Conservation (phyloP, 1,140 invertebrate genomes). For the Popillia japonica region DNA sequence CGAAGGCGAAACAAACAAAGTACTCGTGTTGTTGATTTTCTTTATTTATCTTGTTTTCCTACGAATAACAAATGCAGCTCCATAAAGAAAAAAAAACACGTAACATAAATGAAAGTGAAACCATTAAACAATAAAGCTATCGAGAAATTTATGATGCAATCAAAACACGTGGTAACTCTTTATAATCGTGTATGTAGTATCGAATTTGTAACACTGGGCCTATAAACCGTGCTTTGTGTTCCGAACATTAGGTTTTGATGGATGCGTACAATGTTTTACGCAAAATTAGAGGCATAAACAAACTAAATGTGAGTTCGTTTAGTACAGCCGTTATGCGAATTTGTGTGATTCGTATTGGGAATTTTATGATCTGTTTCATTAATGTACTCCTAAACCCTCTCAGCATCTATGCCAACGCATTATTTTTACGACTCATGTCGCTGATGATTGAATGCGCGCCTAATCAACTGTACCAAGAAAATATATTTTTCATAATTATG, state of each 20-base stretch:
- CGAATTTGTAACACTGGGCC: conserved; percentile 22
- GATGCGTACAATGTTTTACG: conserved; percentile 23
- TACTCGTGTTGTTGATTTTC: too few species aligned
- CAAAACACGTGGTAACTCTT: conserved; percentile 4
- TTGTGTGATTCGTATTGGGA: conserved; percentile 24
- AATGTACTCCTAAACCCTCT: conserved; percentile 21
- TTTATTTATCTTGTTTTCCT: too few species aligned
- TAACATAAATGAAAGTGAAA: neutral
- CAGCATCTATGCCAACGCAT: neutral
- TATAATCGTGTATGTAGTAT: neutral
- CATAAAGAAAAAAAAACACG: neutral
- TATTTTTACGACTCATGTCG: conserved; percentile 1
- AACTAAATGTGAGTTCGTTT: conserved; percentile 16
- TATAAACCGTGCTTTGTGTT: conserved; percentile 26
- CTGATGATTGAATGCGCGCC: neutral
- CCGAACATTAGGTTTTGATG: conserved; percentile 33
- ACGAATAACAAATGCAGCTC: too few species aligned
- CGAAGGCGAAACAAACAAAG: neutral
- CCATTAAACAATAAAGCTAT: conserved; percentile 16
- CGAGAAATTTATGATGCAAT: neutral
- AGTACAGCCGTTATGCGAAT: neutral
- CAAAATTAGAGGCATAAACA: conserved; percentile 32
- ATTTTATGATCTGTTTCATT: conserved; percentile 22
- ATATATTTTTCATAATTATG: neutral
- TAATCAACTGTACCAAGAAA: neutral